Conservation (phyloP, 2,888 invertebrate genomes). For the Cryptocheilus praepositus region DNA sequence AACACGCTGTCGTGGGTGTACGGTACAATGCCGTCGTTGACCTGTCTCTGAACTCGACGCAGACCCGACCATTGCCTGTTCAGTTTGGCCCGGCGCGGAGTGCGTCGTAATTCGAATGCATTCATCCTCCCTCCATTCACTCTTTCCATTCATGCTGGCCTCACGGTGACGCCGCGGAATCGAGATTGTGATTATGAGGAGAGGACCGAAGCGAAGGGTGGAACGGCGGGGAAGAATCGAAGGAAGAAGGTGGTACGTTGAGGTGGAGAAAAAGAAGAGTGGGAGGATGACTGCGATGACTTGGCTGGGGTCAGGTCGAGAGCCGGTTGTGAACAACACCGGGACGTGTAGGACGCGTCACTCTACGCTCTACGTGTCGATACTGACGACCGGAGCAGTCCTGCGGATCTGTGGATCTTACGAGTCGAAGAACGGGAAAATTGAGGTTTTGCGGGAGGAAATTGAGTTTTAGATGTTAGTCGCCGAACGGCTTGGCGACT, state of each 20-base stretch:
- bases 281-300: conserved; percentile 29
- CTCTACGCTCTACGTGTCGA: conserved; percentile 53
- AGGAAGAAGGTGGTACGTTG: not conserved
- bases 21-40: conserved; percentile 56
- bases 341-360: conserved; percentile 57
- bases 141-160: conserved; percentile 57
- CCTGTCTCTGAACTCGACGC: conserved; percentile 53
- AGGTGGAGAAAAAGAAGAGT: too few relatives aligned
- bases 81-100: conserved; percentile 19
- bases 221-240: conserved; percentile 2
- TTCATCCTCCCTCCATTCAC: conserved; percentile 58
- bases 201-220: conserved; percentile 7
- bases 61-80: conserved; percentile 9
- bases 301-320: conserved; percentile 30
- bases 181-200: conserved; percentile 53
- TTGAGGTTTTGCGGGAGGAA: too few relatives aligned
- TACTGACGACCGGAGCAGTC: conserved; percentile 52
- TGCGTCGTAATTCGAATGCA: conserved; percentile 58
- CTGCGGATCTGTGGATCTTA: too few relatives aligned
- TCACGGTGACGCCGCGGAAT: conserved; percentile 52
- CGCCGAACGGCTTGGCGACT: too few relatives aligned
- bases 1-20: conserved; percentile 66
- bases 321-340: conserved; percentile 29
- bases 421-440: too few relatives aligned
- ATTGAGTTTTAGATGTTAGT: too few relatives aligned